Percentiles rank a stretch among this genome's conserved stretches.
These are phyloP conservation scores for Crotalus tigris DNA, from an alignment of 2,113 vertebrate genomes.

Conservation along the genomic window DNA sequence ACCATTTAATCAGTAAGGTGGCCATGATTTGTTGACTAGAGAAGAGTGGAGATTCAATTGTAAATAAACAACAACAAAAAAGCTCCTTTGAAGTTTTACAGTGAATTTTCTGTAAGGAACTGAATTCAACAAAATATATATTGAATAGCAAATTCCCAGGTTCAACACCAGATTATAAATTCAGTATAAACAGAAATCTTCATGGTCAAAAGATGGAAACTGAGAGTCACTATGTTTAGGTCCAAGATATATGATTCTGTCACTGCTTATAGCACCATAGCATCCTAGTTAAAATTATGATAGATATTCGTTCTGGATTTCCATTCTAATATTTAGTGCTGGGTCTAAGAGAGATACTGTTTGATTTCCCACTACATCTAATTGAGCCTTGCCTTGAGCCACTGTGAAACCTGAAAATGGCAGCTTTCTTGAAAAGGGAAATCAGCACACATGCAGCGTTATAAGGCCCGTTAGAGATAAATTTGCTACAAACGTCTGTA, in stretches of 20 bases:
- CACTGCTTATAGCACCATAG: not conserved
- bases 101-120: not conserved
- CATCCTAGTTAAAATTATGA: not conserved
- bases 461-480: not conserved
- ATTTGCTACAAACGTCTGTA: not conserved
- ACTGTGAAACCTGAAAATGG: not conserved
- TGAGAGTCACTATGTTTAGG: not conserved
- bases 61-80: not conserved
- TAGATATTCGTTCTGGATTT: not conserved
- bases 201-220: not conserved
- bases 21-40: not conserved
- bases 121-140: not conserved
- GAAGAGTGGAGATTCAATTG: not conserved
- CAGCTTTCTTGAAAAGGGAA: no score
- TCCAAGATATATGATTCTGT: not conserved
- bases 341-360: not conserved
- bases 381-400: not conserved
- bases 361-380: not conserved
- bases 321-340: not conserved
- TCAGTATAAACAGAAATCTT: not conserved
- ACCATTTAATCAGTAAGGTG: not conserved
- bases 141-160: not conserved
- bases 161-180: not conserved
- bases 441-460: not conserved
- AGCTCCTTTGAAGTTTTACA: not conserved